Percentiles rank a stretch among this genome's conserved stretches.
These are phyloP conservation scores for Coenonympha glycerion DNA, from an alignment of 2,888 invertebrate species.

Conservation along the genomic window DNA sequence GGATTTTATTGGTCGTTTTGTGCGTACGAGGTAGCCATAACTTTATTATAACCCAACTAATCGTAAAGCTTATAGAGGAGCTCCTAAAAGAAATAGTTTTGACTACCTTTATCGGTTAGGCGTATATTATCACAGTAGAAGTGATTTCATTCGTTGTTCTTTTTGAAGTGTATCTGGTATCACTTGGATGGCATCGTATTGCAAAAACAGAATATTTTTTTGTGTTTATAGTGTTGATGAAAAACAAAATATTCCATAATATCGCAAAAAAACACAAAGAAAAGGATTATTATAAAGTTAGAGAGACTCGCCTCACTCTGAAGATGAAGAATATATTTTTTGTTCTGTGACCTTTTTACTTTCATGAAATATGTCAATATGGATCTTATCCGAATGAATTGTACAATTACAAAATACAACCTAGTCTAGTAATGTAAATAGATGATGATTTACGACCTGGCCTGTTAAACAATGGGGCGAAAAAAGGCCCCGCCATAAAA, in stretches of 20 bases:
- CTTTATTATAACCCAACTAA: conserved; percentile 37
- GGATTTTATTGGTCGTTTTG: conserved; percentile 37
- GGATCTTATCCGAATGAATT: conserved; percentile 45
- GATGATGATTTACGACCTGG: conserved; percentile 52
- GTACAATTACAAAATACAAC: conserved; percentile 46
- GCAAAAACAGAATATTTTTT: conserved; percentile 36
- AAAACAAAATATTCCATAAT: conserved; percentile 25
- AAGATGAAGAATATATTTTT: conserved; percentile 54
- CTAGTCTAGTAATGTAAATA: conserved; percentile 42
- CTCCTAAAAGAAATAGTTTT: conserved; percentile 34
- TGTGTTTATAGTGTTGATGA: conserved; percentile 31
- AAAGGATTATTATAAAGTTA: conserved; percentile 34
- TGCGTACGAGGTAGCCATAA: conserved; percentile 33
- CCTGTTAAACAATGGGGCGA: conserved; percentile 66
- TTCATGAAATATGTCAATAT: conserved; percentile 52
- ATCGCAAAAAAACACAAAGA: conserved; percentile 12
- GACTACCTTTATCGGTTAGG: conserved; percentile 36
- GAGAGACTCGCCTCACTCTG: conserved; percentile 37
- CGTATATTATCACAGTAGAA: conserved; percentile 40
- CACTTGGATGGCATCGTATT: conserved; percentile 44
- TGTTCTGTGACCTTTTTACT: conserved; percentile 64
- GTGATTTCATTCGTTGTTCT: conserved; percentile 59
- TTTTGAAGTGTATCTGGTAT: conserved; percentile 53
- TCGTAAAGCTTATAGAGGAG: conserved; percentile 33
- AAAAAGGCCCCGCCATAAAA: conserved; percentile 72